A percentile compares a stretch with the other conserved stretches of the same genome.
Conservation (phyloP, 2,113 vertebrate genomes). For the Etia nguti region DNA sequence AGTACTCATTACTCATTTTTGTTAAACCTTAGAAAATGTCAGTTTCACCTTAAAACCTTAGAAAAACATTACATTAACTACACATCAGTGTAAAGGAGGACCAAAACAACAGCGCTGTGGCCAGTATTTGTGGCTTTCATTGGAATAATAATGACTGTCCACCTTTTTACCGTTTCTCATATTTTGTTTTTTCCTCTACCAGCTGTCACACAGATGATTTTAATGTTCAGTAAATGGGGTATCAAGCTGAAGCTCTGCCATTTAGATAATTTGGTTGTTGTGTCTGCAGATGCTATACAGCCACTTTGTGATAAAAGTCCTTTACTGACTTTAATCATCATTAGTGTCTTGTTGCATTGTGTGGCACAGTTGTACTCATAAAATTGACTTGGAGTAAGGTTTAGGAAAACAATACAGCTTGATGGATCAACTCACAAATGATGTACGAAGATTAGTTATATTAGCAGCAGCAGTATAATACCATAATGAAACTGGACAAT, state of each 20-base stretch:
- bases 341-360: not conserved
- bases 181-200: not conserved
- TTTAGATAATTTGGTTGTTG: not conserved
- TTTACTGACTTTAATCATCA: not conserved
- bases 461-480: slow-evolving; percentile 5
- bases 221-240: not conserved
- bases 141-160: not conserved
- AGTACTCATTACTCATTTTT: not conserved
- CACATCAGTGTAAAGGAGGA: not conserved
- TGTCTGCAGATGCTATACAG: not conserved
- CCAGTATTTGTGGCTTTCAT: not conserved
- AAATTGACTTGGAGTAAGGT: not conserved
- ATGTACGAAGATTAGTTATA: not conserved
- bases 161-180: not conserved
- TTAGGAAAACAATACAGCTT: not conserved
- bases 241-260: not conserved
- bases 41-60: not conserved
- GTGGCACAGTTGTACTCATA: not conserved
- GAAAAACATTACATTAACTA: not conserved
- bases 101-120: not conserved
- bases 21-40: not conserved
- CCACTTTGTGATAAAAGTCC: not conserved
- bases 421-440: not conserved
- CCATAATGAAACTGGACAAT: not conserved
- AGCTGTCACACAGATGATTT: not conserved